phyloP scores from a whole-genome alignment of 2,797 vertebrate species.

The Xiphorhynchus erythropygius region DNA sequence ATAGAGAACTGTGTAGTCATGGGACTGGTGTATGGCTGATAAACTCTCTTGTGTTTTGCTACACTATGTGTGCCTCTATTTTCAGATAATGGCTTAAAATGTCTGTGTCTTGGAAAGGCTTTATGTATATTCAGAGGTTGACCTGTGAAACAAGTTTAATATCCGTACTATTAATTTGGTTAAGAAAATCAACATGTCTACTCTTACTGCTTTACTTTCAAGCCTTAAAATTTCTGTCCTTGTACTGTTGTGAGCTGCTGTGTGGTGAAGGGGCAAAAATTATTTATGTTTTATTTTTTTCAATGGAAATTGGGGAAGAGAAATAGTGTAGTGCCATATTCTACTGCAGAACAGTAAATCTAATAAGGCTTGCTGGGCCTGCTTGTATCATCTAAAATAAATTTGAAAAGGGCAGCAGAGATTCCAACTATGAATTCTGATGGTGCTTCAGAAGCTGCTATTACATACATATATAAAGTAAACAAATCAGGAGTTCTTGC shows the following conservation, averaged over 20 bases:
- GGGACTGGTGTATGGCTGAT: not conserved
- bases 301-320: not conserved
- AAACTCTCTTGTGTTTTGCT: not conserved
- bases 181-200: not conserved
- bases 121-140: not conserved
- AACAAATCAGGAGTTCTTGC: not conserved
- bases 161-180: not conserved
- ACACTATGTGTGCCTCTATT: not conserved
- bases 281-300: conserved; percentile 14
- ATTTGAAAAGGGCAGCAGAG: conserved; percentile 50
- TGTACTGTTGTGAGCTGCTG: not conserved
- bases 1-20: not conserved
- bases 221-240: not conserved
- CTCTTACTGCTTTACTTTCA: not conserved
- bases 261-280: not conserved
- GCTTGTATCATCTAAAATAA: conserved; percentile 56
- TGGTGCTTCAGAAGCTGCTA: conserved; percentile 17
- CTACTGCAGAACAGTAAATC: conserved; percentile 33
- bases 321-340: conserved; percentile 25
- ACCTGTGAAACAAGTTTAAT: not conserved
- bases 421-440: conserved; percentile 15
- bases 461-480: not conserved
- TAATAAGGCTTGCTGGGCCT: conserved; percentile 51
- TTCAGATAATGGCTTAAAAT: not conserved
- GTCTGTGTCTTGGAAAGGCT: not conserved